phyloP scores from a whole-genome alignment of 1,140 invertebrate genomes.

The Dendroctonus ponderosae region DNA sequence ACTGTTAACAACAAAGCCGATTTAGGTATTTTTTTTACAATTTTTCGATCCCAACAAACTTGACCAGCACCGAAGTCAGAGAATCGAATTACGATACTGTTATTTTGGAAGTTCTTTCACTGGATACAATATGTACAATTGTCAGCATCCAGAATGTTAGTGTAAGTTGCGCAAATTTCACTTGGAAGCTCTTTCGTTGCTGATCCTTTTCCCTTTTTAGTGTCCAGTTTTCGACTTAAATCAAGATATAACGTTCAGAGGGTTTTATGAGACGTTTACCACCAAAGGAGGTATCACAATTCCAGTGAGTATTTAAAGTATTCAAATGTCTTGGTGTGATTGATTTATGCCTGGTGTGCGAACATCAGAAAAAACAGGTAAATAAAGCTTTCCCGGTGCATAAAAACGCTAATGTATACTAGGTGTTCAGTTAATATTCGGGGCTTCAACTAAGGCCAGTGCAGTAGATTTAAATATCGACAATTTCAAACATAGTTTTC shows the following conservation, averaged over 20 bases:
- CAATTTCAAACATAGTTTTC: no score
- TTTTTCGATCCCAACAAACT: conserved; percentile 51
- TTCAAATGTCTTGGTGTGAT: no score
- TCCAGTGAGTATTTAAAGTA: conserved; percentile 54
- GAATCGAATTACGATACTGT: conserved; percentile 57
- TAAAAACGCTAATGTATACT: no score
- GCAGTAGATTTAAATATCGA: no score
- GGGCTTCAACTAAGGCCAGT: no score
- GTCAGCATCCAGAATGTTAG: conserved; percentile 73
- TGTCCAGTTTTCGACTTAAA: conserved; percentile 76
- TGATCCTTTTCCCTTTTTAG: conserved; percentile 52
- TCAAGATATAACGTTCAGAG: conserved; percentile 67
- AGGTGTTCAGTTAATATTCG: no score
- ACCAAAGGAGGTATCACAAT: conserved; percentile 69
- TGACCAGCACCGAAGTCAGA: conserved; percentile 52
- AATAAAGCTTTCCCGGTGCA: no score
- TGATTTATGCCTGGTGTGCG: no score
- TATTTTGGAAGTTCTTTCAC: conserved; percentile 64
- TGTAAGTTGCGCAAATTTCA: conserved; percentile 54
- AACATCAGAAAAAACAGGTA: no score
- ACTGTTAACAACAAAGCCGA: not conserved
- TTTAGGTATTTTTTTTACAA: conserved; percentile 50
- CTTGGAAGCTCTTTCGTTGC: not conserved
- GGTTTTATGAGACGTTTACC: conserved; percentile 72
- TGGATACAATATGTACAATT: conserved; percentile 65